Percentiles rank a stretch among this genome's conserved stretches.
These are phyloP conservation scores for Gortyna flavago DNA, from an alignment of 2,888 invertebrate genomes.

Conservation along the genomic window DNA sequence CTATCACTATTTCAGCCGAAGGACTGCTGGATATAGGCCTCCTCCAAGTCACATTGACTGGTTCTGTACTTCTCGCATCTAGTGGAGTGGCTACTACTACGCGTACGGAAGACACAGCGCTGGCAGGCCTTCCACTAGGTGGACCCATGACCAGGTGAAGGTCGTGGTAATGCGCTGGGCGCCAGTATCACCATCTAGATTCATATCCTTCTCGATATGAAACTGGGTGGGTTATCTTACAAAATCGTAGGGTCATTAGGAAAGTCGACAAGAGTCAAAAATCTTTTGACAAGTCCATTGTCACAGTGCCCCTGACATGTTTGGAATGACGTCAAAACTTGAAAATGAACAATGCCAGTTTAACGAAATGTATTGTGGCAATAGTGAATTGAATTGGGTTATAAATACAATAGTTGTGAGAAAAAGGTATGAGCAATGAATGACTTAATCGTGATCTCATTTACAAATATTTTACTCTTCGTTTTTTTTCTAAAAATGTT, in stretches of 20 bases:
- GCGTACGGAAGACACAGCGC: background rate
- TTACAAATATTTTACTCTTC: constrained; percentile 2
- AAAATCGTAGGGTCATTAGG: background rate
- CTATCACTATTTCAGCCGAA: background rate
- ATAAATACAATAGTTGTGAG: constrained; percentile 47
- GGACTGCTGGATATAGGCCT: background rate
- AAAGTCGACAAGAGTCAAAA: constrained; percentile 1
- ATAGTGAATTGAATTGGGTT: constrained; percentile 36
- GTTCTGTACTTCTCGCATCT: background rate
- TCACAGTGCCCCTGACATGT: constrained; percentile 42
- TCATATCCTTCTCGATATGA: background rate
- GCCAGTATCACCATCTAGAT: background rate
- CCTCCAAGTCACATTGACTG: background rate
- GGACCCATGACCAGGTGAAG: background rate
- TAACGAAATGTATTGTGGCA: constrained; percentile 39
- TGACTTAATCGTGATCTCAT: constrained; percentile 37
- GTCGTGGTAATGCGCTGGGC: background rate
- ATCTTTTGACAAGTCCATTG: constrained; percentile 2
- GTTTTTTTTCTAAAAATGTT: background rate
- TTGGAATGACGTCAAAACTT: constrained; percentile 41
- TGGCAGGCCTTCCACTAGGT: background rate
- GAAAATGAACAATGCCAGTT: constrained; percentile 41
- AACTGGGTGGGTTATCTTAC: background rate
- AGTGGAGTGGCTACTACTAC: background rate
- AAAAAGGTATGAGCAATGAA: constrained; percentile 47